A percentile compares a stretch with the other conserved stretches of the same genome.
phyloP scores from a whole-genome alignment of 2,797 vertebrate species.

The Bucorvus abyssinicus region DNA sequence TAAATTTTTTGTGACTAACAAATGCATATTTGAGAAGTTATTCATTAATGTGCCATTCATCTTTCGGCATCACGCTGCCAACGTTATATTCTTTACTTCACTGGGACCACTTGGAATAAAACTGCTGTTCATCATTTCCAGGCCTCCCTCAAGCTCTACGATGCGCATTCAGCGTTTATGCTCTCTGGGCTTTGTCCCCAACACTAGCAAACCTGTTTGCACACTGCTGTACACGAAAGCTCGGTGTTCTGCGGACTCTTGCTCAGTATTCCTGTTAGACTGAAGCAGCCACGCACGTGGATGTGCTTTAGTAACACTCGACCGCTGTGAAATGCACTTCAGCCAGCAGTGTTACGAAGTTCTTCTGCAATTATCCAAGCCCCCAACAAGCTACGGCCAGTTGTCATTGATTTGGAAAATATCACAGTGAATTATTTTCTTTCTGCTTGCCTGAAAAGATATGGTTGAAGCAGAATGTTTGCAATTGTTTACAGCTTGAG shows the following conservation, averaged over 20 bases:
- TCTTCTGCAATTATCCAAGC: constrained; percentile 47
- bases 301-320: background rate
- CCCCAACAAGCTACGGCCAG: constrained; percentile 14
- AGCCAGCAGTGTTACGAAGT: constrained; percentile 12
- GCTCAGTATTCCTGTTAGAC: background rate
- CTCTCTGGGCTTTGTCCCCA: background rate
- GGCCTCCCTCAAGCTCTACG: background rate
- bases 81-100: background rate
- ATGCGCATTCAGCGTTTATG: background rate
- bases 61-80: background rate
- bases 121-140: background rate
- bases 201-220: background rate
- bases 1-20: constrained; percentile 15
- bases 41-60: constrained; percentile 14
- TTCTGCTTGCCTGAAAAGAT: constrained; percentile 56
- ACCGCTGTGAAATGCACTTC: background rate
- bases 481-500: constrained; percentile 63
- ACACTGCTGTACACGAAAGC: background rate
- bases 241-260: background rate
- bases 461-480: constrained; percentile 63
- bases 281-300: background rate
- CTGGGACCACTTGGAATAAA: background rate
- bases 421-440: constrained; percentile 25
- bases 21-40: constrained; percentile 29
- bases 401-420: constrained; percentile 46